phyloP scores from a whole-genome alignment of 2,888 invertebrate species.

The Iselma pallidipennis region DNA sequence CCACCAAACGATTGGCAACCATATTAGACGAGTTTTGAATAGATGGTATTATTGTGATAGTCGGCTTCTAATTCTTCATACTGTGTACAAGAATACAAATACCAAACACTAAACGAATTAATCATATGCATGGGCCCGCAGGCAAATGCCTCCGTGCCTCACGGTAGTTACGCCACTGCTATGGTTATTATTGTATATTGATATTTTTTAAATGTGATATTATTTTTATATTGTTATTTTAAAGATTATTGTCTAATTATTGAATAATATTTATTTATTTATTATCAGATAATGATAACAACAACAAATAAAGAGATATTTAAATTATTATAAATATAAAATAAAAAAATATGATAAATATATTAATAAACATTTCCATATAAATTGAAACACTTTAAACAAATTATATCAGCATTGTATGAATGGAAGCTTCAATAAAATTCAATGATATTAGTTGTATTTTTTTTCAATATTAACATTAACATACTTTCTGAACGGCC shows the following conservation, averaged over 20 bases:
- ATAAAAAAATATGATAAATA: background rate
- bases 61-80: too few relatives aligned
- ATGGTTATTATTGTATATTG: slow-evolving; percentile 12
- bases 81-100: too few relatives aligned
- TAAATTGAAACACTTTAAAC: background rate
- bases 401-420: background rate
- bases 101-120: too few relatives aligned
- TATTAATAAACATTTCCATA: background rate
- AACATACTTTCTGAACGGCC: background rate
- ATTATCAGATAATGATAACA: background rate
- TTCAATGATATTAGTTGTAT: background rate
- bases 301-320: too few relatives aligned
- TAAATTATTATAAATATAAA: background rate
- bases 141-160: too few relatives aligned
- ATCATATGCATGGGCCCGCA: too few relatives aligned
- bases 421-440: background rate
- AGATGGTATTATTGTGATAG: background rate
- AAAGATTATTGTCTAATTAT: background rate
- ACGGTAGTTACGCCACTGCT: too few relatives aligned
- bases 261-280: background rate
- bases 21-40: slow-evolving; percentile 5
- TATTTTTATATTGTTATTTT: slow-evolving; percentile 28
- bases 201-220: slow-evolving; percentile 27
- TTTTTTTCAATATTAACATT: too few relatives aligned
- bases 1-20: slow-evolving; percentile 10